These are phyloP conservation scores for Cryptomyrus ogoouensis DNA, from an alignment of 2,113 vertebrate species.

Conservation along the genomic window DNA sequence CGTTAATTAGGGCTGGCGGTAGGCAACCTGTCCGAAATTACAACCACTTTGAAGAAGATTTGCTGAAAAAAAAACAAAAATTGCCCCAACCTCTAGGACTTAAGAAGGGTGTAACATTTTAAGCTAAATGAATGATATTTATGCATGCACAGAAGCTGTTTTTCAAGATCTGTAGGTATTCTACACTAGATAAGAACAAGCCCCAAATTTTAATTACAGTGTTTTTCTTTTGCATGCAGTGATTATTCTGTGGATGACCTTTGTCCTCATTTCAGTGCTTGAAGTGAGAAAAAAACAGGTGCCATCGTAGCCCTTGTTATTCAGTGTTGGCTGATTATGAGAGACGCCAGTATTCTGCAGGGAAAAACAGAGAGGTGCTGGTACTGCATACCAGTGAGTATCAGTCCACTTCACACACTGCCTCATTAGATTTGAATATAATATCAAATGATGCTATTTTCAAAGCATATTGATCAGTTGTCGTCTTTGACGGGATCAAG, in stretches of 20 bases:
- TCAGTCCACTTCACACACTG: not conserved
- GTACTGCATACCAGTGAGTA: not conserved
- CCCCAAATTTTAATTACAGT: not conserved
- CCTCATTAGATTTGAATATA: not conserved
- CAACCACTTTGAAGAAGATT: not conserved
- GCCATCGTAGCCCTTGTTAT: not conserved
- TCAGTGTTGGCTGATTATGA: not conserved
- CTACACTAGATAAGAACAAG: not conserved
- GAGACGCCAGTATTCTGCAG: not conserved
- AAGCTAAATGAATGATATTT: not conserved
- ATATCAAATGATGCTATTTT: not conserved
- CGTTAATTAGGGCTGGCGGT: not conserved
- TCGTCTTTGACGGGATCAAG: not conserved
- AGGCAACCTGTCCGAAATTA: not conserved
- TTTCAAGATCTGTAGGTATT: not conserved
- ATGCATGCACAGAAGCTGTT: not conserved
- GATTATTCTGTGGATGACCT: not conserved
- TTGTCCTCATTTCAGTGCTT: not conserved
- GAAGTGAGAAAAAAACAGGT: not conserved
- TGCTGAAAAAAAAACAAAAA: not conserved
- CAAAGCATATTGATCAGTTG: not conserved
- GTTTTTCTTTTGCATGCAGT: not conserved
- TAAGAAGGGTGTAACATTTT: not conserved
- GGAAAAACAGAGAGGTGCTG: not conserved
- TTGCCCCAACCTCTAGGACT: not conserved